Base-by-base conservation (phyloP, 2,113 vertebrate genomes). In the Orthonyx spaldingii region DNA sequence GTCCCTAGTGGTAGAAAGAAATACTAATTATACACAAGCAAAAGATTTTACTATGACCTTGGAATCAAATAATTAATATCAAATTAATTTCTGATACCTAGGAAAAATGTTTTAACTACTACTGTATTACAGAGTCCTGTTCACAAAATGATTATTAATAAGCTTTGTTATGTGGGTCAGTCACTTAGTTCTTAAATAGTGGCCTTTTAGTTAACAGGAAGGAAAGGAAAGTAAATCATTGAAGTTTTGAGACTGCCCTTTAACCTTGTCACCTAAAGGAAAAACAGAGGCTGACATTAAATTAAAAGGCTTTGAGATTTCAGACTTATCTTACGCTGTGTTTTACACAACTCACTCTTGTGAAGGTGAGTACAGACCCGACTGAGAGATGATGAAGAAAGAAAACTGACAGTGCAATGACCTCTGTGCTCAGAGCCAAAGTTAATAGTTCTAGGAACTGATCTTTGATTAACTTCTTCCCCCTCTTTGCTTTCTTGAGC, bases 391-490 rank as follows among this genome's bases (percentile, higher is more conserved):
- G 42, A 91, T 35, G 63, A 88, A 70, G 61, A 59, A 90, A 89
- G 87, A 70, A 77, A 87, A 87, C 22, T 74, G 49, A 82, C 49
- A 80, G 30, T 35, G 46, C 6, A 6, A 57, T 91, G 84, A 97
- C 72, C 77, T 96, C 88, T 89, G 41, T 32, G 81, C 50, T 80
- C 95, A 85, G 63, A 90, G 39, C 22, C 69, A 89, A 69, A 24
- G 24, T 56, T 94, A 94, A 96, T 49, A 77, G 42, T 64, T 87
- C 35, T 86, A 35, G 39, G 91, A 93, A 89, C 23, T 83, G 79
- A 84, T 46, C 35, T 88, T 95, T 97, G 70, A 94, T 69, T 95
- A 90, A 64, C 39, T 90, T 86, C 52, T 69, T 42, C 27, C 24
- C 12, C 50, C 14, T n/a, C 24, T 14, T 41, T 81, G 61, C 61